Conservation (phyloP, 2,113 vertebrate genomes). For the Papio anubis region DNA sequence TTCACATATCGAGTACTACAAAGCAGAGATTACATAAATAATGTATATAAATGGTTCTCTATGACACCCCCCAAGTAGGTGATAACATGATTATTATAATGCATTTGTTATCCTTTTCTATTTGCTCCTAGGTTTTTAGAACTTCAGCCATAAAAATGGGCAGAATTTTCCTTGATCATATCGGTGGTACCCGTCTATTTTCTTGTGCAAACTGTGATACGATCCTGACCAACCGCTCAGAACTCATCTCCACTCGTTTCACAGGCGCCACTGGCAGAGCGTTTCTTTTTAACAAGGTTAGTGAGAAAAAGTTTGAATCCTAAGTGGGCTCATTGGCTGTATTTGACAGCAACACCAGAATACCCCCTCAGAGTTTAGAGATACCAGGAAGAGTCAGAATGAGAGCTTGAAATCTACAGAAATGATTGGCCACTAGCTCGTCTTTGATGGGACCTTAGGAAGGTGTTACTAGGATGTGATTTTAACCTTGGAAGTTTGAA, state of each 20-base stretch:
- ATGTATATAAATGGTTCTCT: not conserved
- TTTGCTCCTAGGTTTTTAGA: conserved; percentile 80
- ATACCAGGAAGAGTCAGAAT: not conserved
- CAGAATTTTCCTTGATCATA: conserved; percentile 98
- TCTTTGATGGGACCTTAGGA: not conserved
- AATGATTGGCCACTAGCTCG: not conserved
- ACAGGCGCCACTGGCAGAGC: conserved; percentile 97
- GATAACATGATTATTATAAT: not conserved
- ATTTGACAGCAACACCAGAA: not conserved
- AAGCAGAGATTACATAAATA: not conserved
- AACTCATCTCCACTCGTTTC: conserved; percentile 98
- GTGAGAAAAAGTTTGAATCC: conserved; percentile 63
- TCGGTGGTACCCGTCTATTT: conserved; percentile 98
- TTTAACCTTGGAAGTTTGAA: conserved; percentile 5
- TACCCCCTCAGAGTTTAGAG: not conserved
- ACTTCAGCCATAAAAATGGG: conserved; percentile 87
- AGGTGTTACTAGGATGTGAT: conserved; percentile 5
- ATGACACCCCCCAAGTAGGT: not conserved
- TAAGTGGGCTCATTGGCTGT: not conserved
- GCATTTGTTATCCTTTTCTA: conserved; percentile 48
- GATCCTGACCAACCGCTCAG: conserved; percentile 96
- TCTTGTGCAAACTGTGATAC: conserved; percentile 99
- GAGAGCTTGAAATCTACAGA: not conserved
- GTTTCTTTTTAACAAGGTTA: conserved; percentile 98
- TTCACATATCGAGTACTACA: not conserved